phyloP scores from a whole-genome alignment of 2,888 invertebrate species.

The Polietes domitor region DNA sequence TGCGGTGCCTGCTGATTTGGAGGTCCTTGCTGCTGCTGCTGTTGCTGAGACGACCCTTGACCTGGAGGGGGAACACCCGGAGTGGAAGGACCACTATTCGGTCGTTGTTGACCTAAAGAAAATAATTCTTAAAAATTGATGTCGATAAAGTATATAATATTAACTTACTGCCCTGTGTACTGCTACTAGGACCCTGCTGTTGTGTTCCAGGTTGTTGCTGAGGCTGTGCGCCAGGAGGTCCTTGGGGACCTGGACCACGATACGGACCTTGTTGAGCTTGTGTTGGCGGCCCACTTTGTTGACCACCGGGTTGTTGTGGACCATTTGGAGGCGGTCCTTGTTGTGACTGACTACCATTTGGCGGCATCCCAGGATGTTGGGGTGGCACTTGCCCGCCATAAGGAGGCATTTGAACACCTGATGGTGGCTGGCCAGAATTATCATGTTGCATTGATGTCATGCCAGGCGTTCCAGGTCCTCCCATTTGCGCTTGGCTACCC shows the following conservation, averaged over 20 bases:
- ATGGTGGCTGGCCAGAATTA: conserved; percentile 70
- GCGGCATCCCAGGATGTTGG: conserved; percentile 76
- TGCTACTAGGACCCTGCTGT: conserved; percentile 54
- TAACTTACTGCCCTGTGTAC: conserved; percentile 71
- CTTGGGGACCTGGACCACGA: conserved; percentile 70
- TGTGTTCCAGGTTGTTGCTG: conserved; percentile 45
- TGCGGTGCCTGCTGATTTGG: conserved; percentile 77
- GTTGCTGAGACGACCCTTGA: conserved; percentile 66
- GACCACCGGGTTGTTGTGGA: conserved; percentile 70
- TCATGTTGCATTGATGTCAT: conserved; percentile 75
- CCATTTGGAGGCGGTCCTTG: conserved; percentile 68
- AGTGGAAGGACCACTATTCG: conserved; percentile 78
- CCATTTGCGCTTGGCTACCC: conserved; percentile 82
- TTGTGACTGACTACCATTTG: conserved; percentile 76
- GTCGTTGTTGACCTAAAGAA: conserved; percentile 82
- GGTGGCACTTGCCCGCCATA: conserved; percentile 76
- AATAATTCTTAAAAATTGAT: neutral
- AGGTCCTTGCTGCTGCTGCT: conserved; percentile 70
- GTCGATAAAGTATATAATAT: neutral
- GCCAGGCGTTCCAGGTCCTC: conserved; percentile 80
- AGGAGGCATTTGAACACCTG: conserved; percentile 74
- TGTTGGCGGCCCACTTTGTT: conserved; percentile 67
- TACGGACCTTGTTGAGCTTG: conserved; percentile 73
- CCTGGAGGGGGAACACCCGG: conserved; percentile 71
- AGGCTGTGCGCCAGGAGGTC: conserved; percentile 70